Percentiles rank a stretch among this genome's conserved stretches.
Evolutionary conservation across 1,140 invertebrate genomes (phyloP).

Genomic region (Anoplophora glabripennis): DNA sequence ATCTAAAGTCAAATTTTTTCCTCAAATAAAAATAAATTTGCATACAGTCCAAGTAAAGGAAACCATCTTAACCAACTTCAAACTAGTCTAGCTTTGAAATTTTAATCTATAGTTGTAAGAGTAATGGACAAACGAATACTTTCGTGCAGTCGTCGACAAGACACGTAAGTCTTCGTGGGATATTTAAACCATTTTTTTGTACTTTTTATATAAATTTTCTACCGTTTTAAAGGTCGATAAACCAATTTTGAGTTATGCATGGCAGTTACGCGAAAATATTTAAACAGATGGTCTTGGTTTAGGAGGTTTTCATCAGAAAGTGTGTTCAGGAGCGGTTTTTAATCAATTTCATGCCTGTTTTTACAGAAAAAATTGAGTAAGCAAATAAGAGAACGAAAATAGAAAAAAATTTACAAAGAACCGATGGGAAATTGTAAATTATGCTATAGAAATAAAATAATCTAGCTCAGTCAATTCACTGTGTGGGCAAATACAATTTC

Average conservation of each 20-base stretch:
- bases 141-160: background rate
- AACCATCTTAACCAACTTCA: background rate
- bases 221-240: slow-evolving; percentile 6
- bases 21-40: slow-evolving; percentile 5
- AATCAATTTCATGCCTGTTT: too few species aligned
- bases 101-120: background rate
- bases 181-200: slow-evolving; percentile 15
- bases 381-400: too few species aligned
- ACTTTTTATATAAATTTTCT: slow-evolving; percentile 24
- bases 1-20: background rate
- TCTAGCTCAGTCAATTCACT: too few species aligned
- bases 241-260: background rate
- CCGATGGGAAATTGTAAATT: too few species aligned
- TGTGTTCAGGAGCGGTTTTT: too few species aligned
- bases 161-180: background rate
- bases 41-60: slow-evolving; percentile 4
- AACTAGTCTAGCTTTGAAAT: background rate
- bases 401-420: too few species aligned
- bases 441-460: too few species aligned
- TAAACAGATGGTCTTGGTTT: too few species aligned
- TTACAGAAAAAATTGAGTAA: too few species aligned
- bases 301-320: too few species aligned
- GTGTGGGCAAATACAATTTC: too few species aligned
- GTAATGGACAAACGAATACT: background rate
- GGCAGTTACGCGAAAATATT: too few species aligned